phyloP scores from a whole-genome alignment of 2,888 invertebrate species.

The Pyrrhosoma nymphula region DNA sequence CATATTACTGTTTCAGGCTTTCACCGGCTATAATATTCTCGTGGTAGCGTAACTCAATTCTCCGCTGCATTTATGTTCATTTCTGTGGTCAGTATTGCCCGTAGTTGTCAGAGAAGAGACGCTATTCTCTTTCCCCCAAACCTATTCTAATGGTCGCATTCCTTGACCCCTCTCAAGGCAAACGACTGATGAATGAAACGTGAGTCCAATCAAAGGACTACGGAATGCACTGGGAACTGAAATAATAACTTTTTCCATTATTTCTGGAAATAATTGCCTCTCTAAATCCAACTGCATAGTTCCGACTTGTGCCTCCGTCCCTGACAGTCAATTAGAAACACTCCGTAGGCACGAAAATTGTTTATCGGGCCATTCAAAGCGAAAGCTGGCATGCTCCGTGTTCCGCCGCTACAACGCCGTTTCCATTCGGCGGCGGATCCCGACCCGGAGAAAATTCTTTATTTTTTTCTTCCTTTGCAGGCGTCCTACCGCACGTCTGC shows the following conservation, averaged over 20 bases:
- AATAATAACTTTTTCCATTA: background rate
- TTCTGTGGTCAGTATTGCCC: too few relatives aligned
- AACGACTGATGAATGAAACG: too few relatives aligned
- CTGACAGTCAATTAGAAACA: background rate
- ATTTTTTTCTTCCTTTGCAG: background rate
- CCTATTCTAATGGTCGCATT: background rate
- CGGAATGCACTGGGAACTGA: background rate
- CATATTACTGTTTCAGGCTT: too few relatives aligned
- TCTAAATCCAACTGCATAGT: background rate
- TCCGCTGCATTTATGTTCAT: too few relatives aligned
- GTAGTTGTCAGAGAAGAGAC: too few relatives aligned
- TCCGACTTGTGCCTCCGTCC: background rate
- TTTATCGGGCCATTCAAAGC: background rate
- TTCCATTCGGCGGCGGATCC: background rate
- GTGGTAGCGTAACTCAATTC: too few relatives aligned
- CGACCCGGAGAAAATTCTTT: background rate
- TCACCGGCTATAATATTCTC: too few relatives aligned
- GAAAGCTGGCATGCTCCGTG: background rate
- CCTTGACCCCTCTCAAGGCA: too few relatives aligned
- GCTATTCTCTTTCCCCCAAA: background rate
- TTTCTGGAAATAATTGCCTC: background rate
- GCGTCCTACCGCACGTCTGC: background rate
- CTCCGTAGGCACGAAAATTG: background rate
- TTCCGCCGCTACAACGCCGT: background rate
- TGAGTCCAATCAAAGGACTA: too few relatives aligned